phyloP scores from a whole-genome alignment of 2,888 invertebrate genomes.

The Lepidochrysops patricia region DNA sequence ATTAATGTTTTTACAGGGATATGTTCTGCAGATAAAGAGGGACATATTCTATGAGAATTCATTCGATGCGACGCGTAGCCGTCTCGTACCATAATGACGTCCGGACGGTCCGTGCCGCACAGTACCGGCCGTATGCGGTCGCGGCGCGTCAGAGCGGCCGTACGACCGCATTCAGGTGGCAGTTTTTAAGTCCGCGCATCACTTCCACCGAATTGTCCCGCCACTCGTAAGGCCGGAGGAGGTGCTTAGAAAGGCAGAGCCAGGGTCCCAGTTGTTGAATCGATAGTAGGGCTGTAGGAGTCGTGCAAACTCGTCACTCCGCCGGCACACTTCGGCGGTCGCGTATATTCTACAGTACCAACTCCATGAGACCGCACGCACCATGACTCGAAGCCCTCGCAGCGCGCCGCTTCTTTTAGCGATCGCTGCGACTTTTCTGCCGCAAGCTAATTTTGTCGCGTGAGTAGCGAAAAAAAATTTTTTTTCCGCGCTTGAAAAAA shows the following conservation, averaged over 20 bases:
- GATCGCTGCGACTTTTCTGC: slow-evolving; percentile 74
- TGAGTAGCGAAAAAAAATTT: slow-evolving; percentile 53
- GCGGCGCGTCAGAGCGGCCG: background rate
- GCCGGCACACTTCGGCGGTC: slow-evolving; percentile 50
- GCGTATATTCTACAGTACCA: slow-evolving; percentile 35
- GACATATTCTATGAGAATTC: no score
- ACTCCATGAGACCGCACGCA: slow-evolving; percentile 62
- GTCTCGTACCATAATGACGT: no score
- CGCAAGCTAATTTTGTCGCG: slow-evolving; percentile 76
- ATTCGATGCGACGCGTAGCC: no score
- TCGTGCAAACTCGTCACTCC: slow-evolving; percentile 32
- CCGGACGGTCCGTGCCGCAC: background rate
- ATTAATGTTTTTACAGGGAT: no score
- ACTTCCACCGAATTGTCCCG: background rate
- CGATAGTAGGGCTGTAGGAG: slow-evolving; percentile 40
- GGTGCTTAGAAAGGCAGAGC: slow-evolving; percentile 43
- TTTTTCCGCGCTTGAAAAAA: background rate
- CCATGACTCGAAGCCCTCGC: slow-evolving; percentile 73
- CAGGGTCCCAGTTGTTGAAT: slow-evolving; percentile 44
- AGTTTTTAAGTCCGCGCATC: background rate
- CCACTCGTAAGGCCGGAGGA: background rate
- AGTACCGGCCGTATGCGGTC: background rate
- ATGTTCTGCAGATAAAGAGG: no score
- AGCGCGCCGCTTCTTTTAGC: slow-evolving; percentile 76
- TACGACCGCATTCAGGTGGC: background rate